phyloP scores from a whole-genome alignment of 2,797 vertebrate genomes.

The Halcyon badia region DNA sequence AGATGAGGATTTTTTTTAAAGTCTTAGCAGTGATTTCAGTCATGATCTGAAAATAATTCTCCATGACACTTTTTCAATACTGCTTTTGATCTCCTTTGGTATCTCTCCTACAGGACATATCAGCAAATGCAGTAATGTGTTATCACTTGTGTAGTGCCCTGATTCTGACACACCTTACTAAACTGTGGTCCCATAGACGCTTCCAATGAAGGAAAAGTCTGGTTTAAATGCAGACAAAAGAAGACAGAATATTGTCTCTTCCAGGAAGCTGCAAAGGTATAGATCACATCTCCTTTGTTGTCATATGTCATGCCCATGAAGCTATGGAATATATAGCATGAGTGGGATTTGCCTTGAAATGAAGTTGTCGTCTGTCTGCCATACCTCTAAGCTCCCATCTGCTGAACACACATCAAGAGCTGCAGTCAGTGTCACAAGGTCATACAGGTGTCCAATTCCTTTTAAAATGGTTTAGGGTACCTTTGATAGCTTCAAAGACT shows the following conservation, averaged over 20 bases:
- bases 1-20: background rate
- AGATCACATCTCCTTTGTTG: background rate
- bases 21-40: background rate
- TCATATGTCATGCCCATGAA: fast-evolving
- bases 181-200: background rate
- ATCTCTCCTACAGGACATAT: background rate
- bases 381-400: background rate
- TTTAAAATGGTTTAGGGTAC: background rate
- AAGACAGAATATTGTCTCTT: background rate
- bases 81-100: background rate
- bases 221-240: background rate
- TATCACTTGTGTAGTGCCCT: background rate
- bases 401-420: background rate
- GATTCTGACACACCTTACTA: background rate
- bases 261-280: background rate
- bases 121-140: background rate
- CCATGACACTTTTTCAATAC: background rate
- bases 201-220: background rate
- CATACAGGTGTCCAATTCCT: background rate
- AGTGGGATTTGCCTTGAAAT: background rate
- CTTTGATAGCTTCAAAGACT: background rate
- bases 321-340: background rate
- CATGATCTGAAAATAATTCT: constrained; percentile 30
- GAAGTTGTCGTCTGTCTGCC: background rate
- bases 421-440: background rate